Base-by-base conservation (phyloP, 2,113 vertebrate species). In the Lontra canadensis region DNA sequence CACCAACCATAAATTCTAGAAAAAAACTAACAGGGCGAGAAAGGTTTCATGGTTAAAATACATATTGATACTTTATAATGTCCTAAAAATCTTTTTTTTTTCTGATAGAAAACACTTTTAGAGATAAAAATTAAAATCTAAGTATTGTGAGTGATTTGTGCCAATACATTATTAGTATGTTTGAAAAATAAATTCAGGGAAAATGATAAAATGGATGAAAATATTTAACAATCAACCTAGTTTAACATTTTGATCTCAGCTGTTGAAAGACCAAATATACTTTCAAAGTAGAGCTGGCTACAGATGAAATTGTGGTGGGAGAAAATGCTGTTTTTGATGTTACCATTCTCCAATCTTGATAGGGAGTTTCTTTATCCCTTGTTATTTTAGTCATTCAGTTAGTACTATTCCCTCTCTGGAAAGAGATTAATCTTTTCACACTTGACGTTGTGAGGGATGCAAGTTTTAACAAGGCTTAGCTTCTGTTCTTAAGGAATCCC, bases 1-100 rank as follows among this genome's bases (percentile, higher is more conserved):
- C 90, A 93, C 39, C 31, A 96, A 92, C 59, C 96, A 36, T 36
- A 88, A 98, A 97, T 95, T 95, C 78, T 96, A 97, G 97, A 80
- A 74, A 83, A 98, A 98, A 94, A 65, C 55, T 95, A 98, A 95
- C 92, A 98, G 10, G 74, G 59, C 69, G 92, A 98, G 90, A 98
- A 95, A 82, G 13, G 1, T 96, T 61, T 88, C 55, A 92, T n/a
- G 18, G 1, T 88, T 97, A 25, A 61, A 98, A 96, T 97, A 90
- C 6, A 39, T n/a, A 81, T 63, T 93, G 11, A 86, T 65, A 93
- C 44, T 93, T 97, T 63, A 84, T n/a, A 96, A 94, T 44, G 0
- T 87, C 74, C 83, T 65, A 55, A 95, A 95, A 76, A 63, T 25
- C 6, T 47, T 6, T 65, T 73, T 69, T 69, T 97, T 80, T 73